Conservation (phyloP, 2,888 invertebrate genomes). For the Sesamia inferens region DNA sequence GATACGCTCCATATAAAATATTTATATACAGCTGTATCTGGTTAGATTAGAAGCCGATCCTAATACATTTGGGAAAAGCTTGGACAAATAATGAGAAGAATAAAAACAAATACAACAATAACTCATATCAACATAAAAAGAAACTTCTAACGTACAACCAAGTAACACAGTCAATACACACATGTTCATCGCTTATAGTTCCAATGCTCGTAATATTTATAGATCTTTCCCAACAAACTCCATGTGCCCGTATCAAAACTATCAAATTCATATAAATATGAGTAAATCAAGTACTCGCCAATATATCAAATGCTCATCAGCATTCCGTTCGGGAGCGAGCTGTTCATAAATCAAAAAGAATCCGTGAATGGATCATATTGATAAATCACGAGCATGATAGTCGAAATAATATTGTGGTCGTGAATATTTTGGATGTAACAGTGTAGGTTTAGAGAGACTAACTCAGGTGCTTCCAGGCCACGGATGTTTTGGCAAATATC, state of each 20-base stretch:
- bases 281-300: constrained; percentile 4
- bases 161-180: neutral
- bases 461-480: too few species aligned
- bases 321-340: constrained; percentile 18
- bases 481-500: too few species aligned
- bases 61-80: too few species aligned
- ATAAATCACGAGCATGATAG: constrained; percentile 28
- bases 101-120: too few species aligned
- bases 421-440: neutral
- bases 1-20: too few species aligned
- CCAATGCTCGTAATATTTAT: neutral
- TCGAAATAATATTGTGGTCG: constrained; percentile 8
- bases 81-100: too few species aligned
- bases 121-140: too few species aligned
- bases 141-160: neutral
- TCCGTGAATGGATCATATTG: constrained; percentile 14
- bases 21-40: too few species aligned
- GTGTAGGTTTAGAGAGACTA: too few species aligned
- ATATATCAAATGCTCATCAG: constrained; percentile 36
- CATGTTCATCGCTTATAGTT: neutral
- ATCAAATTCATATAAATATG: constrained; percentile 1
- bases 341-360: constrained; percentile 49
- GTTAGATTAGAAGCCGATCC: too few species aligned
- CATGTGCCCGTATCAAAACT: neutral
- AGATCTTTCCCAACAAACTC: neutral